Evolutionary conservation across 2,888 invertebrate species (phyloP).

Genomic region (Escarpia spicata): DNA sequence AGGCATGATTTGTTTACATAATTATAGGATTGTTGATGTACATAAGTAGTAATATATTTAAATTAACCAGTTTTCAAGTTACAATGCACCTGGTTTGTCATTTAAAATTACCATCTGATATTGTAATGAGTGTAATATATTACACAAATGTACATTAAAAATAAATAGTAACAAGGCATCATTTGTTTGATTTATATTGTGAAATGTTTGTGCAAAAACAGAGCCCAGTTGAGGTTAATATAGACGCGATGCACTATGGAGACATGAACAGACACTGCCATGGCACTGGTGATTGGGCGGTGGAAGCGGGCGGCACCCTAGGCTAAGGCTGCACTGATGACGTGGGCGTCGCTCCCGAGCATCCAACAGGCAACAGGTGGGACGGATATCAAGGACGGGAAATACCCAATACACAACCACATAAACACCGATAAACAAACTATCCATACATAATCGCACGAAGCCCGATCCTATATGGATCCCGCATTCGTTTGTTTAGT

Average conservation of each 20-base stretch:
- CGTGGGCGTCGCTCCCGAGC: not conserved
- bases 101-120: not conserved
- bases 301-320: not conserved
- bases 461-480: not conserved
- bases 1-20: not conserved
- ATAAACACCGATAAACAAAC: not conserved
- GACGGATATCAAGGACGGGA: not conserved
- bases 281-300: not conserved
- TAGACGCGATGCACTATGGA: not conserved
- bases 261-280: not conserved
- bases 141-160: no score
- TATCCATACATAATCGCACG: not conserved
- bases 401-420: not conserved
- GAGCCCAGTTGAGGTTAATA: not conserved
- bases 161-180: no score
- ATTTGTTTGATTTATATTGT: not conserved
- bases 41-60: not conserved
- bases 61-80: not conserved
- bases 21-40: not conserved
- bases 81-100: not conserved
- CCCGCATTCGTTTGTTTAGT: not conserved
- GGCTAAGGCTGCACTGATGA: not conserved
- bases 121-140: no score
- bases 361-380: conserved; percentile 13
- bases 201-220: not conserved